Evolutionary conservation across 2,888 invertebrate genomes (phyloP).

Genomic region (Eremobia ochroleuca): DNA sequence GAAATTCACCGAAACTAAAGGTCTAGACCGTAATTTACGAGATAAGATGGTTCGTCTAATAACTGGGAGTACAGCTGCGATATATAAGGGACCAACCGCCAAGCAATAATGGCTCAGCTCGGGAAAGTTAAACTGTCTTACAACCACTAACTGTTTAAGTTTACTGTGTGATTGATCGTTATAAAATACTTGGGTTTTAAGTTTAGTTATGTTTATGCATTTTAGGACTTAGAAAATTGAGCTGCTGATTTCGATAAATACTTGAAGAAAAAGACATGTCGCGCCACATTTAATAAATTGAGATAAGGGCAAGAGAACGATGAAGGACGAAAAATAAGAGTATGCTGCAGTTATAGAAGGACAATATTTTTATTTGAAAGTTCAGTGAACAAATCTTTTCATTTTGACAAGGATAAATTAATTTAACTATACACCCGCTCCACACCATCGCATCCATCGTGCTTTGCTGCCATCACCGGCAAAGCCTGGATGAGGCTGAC

Average conservation of each 20-base stretch:
- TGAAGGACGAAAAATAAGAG: neutral
- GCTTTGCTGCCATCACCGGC: too few species aligned
- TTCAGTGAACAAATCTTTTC: neutral
- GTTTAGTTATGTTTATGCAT: neutral
- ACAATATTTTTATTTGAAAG: neutral
- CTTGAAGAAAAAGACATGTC: neutral
- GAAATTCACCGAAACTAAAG: slow-evolving; percentile 30
- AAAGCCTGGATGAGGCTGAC: too few species aligned
- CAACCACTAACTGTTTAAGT: slow-evolving; percentile 50
- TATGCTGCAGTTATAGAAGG: neutral
- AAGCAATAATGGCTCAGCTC: slow-evolving; percentile 39
- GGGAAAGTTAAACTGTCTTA: slow-evolving; percentile 48
- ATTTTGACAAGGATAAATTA: neutral
- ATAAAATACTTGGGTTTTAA: slow-evolving; percentile 44
- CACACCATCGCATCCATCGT: too few species aligned
- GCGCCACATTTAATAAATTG: too few species aligned
- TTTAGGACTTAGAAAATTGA: neutral
- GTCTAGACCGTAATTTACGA: slow-evolving; percentile 57
- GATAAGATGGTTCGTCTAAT: slow-evolving; percentile 54
- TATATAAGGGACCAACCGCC: slow-evolving; percentile 48
- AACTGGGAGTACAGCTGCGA: slow-evolving; percentile 41
- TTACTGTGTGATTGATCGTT: slow-evolving; percentile 48
- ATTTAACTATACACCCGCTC: too few species aligned
- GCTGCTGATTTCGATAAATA: neutral
- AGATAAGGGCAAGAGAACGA: too few species aligned